Base-by-base conservation (phyloP, 1,140 invertebrate species). In the Varroa destructor region DNA sequence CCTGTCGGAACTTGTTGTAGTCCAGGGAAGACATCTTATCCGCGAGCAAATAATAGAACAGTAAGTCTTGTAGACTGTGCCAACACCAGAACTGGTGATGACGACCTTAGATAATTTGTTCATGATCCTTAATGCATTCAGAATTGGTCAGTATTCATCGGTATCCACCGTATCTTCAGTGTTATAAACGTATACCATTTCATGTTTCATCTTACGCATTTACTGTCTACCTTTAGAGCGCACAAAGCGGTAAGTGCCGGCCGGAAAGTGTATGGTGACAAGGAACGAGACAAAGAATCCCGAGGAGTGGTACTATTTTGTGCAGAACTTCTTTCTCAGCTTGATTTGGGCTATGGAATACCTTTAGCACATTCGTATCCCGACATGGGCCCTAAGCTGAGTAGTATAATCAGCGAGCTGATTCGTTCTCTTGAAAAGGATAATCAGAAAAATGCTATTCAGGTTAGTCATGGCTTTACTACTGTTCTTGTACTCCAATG, bases 381-480 rank as follows among this genome's bases (percentile, higher is more conserved):
- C 40, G 61, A 67, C 37, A 67, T 67, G 36, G 61, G 61, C 10
- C 40, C 46, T 1, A 36, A 43, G 5, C 37, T 67, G 61, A 43
- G 61, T 37, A 2, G 61, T 46, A 67, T 46, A 12, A 67, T 67
- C 61, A 67, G 46, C 40, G 40, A 67, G 36, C 37, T 67, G 61
- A 67, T 67, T 37, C 46, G 40, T 43, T 67, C 40, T 4, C 14
- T 14, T 10, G 61, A 67, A 8, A 67, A 67, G 46, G 61, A 67
- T 14, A 67, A 67, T 37, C 61, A 67, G 36, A 67, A 67, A 37
- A 67, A 46, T 67, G 61, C 40, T 14, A 67, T 67, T 25, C 61
- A 67, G 61, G 61, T 67, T 14, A 67, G 61, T 67, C 2, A 8
- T 51, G 8, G 8, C 46, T 51, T 51, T 8, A 51, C 8, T 51